Conservation (phyloP, 2,797 vertebrate genomes). For the Picus viridis region DNA sequence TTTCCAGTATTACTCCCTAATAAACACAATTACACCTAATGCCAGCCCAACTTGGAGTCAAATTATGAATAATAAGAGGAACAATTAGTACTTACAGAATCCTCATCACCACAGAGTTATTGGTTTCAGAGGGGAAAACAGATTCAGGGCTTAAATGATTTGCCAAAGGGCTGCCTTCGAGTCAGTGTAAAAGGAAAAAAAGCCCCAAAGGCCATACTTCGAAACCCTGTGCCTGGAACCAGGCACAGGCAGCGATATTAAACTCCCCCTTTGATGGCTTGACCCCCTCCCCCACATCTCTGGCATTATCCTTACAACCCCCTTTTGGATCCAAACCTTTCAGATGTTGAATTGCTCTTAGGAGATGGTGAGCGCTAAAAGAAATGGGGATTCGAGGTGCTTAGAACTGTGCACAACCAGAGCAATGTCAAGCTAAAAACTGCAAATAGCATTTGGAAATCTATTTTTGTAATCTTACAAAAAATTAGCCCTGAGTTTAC, state of each 20-base stretch:
- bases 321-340: conserved; percentile 39
- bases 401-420: neutral
- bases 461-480: neutral
- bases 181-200: neutral
- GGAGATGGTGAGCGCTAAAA: conserved; percentile 47
- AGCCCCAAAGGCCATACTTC: neutral
- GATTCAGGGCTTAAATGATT: conserved; percentile 21
- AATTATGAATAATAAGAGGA: conserved; percentile 34
- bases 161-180: neutral
- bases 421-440: neutral
- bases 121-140: conserved; percentile 25
- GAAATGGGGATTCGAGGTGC: conserved; percentile 42
- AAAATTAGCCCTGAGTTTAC: conserved; percentile 10
- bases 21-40: conserved; percentile 54
- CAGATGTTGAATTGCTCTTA: conserved; percentile 43
- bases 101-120: neutral
- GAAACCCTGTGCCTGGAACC: neutral
- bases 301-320: conserved; percentile 37
- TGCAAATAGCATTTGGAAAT: conserved; percentile 5
- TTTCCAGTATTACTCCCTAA: conserved; percentile 51
- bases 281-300: conserved; percentile 15
- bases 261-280: conserved; percentile 30
- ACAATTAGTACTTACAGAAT: conserved; percentile 38
- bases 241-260: conserved; percentile 23
- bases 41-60: conserved; percentile 49